Conservation (phyloP, 2,113 vertebrate species). For the Corvus hawaiiensis region DNA sequence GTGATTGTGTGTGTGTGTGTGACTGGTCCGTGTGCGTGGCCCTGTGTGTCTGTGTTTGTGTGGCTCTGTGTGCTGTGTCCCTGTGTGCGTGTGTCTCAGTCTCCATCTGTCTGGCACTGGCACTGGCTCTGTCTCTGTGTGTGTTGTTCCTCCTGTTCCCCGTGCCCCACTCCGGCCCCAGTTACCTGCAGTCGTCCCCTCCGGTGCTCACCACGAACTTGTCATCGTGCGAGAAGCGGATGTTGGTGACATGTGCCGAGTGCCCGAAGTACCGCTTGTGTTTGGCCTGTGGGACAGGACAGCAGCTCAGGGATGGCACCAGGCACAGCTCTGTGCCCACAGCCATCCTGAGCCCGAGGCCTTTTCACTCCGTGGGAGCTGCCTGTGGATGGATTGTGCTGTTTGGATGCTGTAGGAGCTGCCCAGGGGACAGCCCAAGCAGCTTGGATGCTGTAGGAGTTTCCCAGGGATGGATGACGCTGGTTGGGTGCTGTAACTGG, state of each 20-base stretch:
- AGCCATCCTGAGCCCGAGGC: background rate
- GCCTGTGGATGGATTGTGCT: rapidly evolving
- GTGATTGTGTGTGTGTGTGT: too few relatives aligned
- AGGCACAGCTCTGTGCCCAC: background rate
- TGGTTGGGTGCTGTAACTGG: rapidly evolving
- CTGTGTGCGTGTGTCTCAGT: background rate
- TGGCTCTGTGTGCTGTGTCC: background rate
- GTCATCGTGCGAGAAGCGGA: slow-evolving; percentile 92
- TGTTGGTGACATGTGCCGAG: slow-evolving; percentile 92
- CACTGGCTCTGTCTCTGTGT: background rate
- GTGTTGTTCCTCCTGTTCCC: background rate
- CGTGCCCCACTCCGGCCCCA: background rate
- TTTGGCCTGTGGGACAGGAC: slow-evolving; percentile 79
- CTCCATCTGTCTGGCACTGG: background rate
- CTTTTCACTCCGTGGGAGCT: background rate
- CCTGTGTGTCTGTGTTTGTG: background rate
- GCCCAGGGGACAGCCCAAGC: background rate
- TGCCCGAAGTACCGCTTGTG: slow-evolving; percentile 96
- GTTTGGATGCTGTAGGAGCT: background rate
- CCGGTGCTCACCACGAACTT: slow-evolving; percentile 91
- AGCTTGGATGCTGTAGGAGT: background rate
- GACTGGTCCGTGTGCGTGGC: background rate
- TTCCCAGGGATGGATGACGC: rapidly evolving
- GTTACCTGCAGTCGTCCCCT: slow-evolving; percentile 92
- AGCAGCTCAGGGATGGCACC: background rate